Conservation (phyloP, 2,113 vertebrate genomes). For the Serranochromis macrocephalus region DNA sequence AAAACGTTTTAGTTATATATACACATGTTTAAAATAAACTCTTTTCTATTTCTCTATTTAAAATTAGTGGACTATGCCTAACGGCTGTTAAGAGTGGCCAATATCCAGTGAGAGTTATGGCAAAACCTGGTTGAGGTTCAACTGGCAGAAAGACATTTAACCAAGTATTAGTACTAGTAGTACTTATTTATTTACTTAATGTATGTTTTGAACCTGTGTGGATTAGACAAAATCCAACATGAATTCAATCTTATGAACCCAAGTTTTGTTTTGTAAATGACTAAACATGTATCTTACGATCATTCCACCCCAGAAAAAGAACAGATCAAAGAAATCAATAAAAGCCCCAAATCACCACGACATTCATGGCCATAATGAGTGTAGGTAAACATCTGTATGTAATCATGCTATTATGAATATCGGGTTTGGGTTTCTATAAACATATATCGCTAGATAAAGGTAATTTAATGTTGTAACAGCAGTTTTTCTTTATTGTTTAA, state of each 20-base stretch:
- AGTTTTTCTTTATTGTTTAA: not conserved
- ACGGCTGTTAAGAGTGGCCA: not conserved
- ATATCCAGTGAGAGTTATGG: not conserved
- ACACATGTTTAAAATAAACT: not conserved
- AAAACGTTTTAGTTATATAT: not conserved
- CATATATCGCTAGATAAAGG: not conserved
- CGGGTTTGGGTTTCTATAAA: not conserved
- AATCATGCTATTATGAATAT: not conserved
- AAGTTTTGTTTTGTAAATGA: not conserved
- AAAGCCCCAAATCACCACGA: not conserved
- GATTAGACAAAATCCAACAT: not conserved
- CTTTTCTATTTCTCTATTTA: not conserved
- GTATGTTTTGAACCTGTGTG: not conserved
- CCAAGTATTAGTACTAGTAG: not conserved
- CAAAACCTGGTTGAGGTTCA: not conserved
- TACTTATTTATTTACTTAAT: not conserved
- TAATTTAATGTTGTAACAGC: not conserved
- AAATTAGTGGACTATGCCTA: not conserved
- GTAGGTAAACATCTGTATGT: not conserved
- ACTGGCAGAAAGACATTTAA: not conserved
- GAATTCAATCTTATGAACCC: not conserved
- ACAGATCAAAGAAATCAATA: not conserved
- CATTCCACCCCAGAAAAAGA: not conserved
- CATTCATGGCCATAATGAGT: not conserved
- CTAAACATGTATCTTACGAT: not conserved